Conservation (phyloP, 2,888 invertebrate genomes). For the Apamea anceps region DNA sequence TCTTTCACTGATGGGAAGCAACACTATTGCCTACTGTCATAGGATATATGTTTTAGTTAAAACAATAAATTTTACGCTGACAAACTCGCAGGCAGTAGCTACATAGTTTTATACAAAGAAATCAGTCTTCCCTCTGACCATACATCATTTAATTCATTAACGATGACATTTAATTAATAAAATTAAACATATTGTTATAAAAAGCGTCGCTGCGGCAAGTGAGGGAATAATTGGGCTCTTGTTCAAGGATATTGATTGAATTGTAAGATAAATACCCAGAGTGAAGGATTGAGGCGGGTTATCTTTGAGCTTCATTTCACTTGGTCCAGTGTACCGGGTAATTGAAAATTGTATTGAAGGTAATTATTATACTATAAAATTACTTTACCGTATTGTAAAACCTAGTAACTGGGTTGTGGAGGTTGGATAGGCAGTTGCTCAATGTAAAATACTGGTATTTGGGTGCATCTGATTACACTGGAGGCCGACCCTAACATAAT, state of each 20-base stretch:
- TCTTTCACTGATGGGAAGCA: too few relatives aligned
- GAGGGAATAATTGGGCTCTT: constrained; percentile 62
- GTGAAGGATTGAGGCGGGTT: constrained; percentile 49
- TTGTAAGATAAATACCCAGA: constrained; percentile 45
- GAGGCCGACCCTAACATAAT: too few relatives aligned
- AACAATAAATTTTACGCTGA: too few relatives aligned
- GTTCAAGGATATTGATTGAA: constrained; percentile 48
- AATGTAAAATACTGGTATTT: too few relatives aligned
- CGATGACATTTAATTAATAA: constrained; percentile 61
- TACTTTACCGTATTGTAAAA: too few relatives aligned
- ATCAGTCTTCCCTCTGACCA: background rate
- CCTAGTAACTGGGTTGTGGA: too few relatives aligned
- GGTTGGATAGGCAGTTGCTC: too few relatives aligned
- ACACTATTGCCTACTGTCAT: too few relatives aligned
- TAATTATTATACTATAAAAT: background rate
- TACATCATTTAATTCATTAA: constrained; percentile 42
- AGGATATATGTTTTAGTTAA: too few relatives aligned
- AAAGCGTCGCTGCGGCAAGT: constrained; percentile 42
- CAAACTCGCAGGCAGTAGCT: background rate
- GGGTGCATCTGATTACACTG: too few relatives aligned
- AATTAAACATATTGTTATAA: constrained; percentile 57
- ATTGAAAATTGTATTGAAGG: constrained; percentile 1
- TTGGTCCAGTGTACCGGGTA: background rate
- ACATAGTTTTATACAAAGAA: constrained; percentile 9
- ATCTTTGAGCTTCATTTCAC: constrained; percentile 30